These are phyloP conservation scores for Platyura marginata DNA, from an alignment of 1,140 invertebrate species.

Conservation along the genomic window DNA sequence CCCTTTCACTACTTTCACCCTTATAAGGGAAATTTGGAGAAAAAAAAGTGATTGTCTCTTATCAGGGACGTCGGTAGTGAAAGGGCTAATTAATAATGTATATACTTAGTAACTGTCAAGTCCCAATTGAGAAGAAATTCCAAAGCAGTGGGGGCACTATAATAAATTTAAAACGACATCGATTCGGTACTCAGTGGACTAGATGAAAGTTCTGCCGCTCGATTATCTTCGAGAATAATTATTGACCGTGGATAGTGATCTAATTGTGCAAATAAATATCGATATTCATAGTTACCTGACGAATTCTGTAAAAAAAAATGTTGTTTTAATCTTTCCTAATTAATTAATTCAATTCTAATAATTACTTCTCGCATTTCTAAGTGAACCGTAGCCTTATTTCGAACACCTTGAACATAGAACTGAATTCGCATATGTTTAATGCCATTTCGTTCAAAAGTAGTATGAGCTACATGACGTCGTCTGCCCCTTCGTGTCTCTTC, in stretches of 20 bases:
- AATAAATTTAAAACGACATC: conserved; percentile 6
- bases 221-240: conserved; percentile 58
- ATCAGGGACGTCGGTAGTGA: too few species aligned
- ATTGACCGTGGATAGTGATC: conserved; percentile 52
- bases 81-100: too few species aligned
- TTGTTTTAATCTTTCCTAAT: conserved; percentile 2
- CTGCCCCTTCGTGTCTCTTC: conserved; percentile 64
- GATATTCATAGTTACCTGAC: conserved; percentile 55
- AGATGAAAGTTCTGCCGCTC: conserved; percentile 21
- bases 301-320: conserved; percentile 41
- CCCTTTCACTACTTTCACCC: too few species aligned
- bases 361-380: too few species aligned
- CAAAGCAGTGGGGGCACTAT: too few species aligned
- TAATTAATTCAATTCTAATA: too few species aligned
- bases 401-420: conserved; percentile 72
- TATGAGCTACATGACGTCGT: conserved; percentile 50
- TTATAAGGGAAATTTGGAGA: too few species aligned
- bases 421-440: conserved; percentile 65
- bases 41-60: too few species aligned
- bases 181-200: conserved; percentile 7
- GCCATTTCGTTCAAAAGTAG: conserved; percentile 52
- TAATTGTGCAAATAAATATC: conserved; percentile 66
- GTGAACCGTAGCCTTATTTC: conserved; percentile 61
- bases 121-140: too few species aligned
- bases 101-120: too few species aligned